Evolutionary conservation across 2,797 vertebrate species (phyloP), one percentile per base, ranked within the genome.

Genomic region (Huso huso): DNA sequence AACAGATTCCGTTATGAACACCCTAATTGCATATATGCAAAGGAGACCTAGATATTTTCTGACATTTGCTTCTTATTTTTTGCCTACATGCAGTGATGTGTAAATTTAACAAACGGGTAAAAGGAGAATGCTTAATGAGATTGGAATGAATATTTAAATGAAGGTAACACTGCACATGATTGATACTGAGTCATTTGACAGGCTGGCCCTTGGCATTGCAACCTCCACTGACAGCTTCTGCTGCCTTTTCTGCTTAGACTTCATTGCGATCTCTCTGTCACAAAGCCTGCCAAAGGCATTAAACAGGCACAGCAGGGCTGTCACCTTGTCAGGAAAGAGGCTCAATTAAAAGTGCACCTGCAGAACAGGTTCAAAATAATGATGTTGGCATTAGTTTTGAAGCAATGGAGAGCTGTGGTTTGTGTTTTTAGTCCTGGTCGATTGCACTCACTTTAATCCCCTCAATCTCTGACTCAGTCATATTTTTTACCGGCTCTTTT

Each of bases 281-380:
- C 23, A 48, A 61, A 37, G 50, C 66, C 70, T 68, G 63, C 57
- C 8, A 65, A 59, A 51, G 70, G 74, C 72, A 76, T 75, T 71
- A 71, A 68, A 68, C 52, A 55, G 11, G 48, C 66, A 15, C 55
- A 7, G 52, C 37, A 53, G 62, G 67, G 75, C 73, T 79, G 79
- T 84, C 83, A 83, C 70, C 57, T 75, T 84, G 84, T 84, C 81
- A 86, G 81, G 79, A 78, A 78, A 78, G 71, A 74, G 69, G 74
- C 77, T 77, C 70, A 68, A 82, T 83, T 87, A 83, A 74, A 73
- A 74, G 67, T 68, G 73, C 77, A 83, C 73, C 65, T 70, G 75
- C 75, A 81, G 82, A 80, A 77, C 75, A 79, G 73, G 79, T 77
- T 83, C 66, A 77, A 80, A 81, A 85, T 84, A 84, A 85, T 85